Percentiles rank a stretch among this genome's conserved stretches.
phyloP scores from a whole-genome alignment of 2,113 vertebrate genomes.

The Oenanthe melanoleuca region DNA sequence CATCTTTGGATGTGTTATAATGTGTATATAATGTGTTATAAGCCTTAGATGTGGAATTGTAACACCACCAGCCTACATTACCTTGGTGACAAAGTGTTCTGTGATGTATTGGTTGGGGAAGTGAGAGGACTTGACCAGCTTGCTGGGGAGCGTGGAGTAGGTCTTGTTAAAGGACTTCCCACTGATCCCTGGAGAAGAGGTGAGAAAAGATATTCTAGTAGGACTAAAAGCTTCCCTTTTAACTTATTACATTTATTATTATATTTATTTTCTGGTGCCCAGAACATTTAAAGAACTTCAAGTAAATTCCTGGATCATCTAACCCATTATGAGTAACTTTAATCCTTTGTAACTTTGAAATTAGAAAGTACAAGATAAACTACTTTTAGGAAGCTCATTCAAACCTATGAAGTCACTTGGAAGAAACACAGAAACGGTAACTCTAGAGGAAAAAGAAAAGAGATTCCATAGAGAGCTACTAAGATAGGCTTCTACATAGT shows the following conservation, averaged over 20 bases:
- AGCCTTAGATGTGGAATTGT: background rate
- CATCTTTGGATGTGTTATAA: background rate
- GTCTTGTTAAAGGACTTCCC: slow-evolving; percentile 91
- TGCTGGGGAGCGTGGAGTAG: slow-evolving; percentile 89
- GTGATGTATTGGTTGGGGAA: slow-evolving; percentile 92
- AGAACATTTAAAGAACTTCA: background rate
- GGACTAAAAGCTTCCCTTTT: background rate
- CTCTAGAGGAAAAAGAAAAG: background rate
- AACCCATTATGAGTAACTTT: background rate
- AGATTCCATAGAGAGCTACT: background rate
- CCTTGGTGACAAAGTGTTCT: slow-evolving; percentile 94
- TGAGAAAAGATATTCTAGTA: background rate
- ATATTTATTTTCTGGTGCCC: background rate
- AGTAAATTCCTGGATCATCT: background rate
- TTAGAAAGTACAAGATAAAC: background rate
- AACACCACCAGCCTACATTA: slow-evolving; percentile 52
- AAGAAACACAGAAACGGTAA: background rate
- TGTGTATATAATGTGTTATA: background rate
- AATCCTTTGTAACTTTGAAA: background rate
- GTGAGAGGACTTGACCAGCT: slow-evolving; percentile 95
- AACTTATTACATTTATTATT: background rate
- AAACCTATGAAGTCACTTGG: background rate
- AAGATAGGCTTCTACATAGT: background rate
- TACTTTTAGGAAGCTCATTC: background rate
- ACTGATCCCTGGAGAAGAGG: slow-evolving; percentile 79